Base-by-base conservation (phyloP, 2,888 invertebrate species). In the Axea sp. region DNA sequence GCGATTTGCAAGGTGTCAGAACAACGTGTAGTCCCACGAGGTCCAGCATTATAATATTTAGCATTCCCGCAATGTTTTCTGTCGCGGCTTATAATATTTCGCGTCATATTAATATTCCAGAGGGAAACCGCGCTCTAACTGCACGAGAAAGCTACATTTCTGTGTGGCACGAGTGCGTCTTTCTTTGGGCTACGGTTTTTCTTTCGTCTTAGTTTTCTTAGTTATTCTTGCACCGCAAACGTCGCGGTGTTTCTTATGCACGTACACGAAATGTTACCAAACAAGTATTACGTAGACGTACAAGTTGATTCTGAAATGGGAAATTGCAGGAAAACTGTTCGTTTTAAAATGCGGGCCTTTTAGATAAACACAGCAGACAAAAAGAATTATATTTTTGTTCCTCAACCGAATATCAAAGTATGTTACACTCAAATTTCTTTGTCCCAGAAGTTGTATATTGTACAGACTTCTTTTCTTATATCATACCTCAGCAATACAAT, bases 61-160 rank as follows among this genome's bases (percentile, higher is more conserved):
- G 86, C 85, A 86, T 86, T 86, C 86, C 85, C 85, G 77, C 75
- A 79, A 80, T 82, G 85, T 82, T 77, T 76, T 79, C 85, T 86
- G 86, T 87, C 86, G 86, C 81, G 85, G 86, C 85, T 87, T 86
- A 86, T 87, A 86, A 87, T 87, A 87, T 86, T 86, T 86, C 83
- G 85, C 86, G 85, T 86, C 86, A 84, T 84, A 87, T 87, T 87
- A 87, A 86, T 86, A 87, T 86, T 86, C 86, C 84, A 83, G 80
- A 77, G 85, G 83, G 83, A 86, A 81, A 71, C 74, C 68, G 72
- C 73, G 71, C 75, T 49, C 69, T 75, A 53, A 77, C 77, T 75
- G 76, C 75, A 57, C 39, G 62, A 73, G 67, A 65, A 71, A 67
- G 53, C 55, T 30, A 71, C 68, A 49, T 39, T 57, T 45, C 43